A percentile compares a stretch with the other conserved stretches of the same genome.
These are phyloP conservation scores for Stegodyphus dumicola DNA, from an alignment of 1,140 invertebrate species.

Conservation along the genomic window DNA sequence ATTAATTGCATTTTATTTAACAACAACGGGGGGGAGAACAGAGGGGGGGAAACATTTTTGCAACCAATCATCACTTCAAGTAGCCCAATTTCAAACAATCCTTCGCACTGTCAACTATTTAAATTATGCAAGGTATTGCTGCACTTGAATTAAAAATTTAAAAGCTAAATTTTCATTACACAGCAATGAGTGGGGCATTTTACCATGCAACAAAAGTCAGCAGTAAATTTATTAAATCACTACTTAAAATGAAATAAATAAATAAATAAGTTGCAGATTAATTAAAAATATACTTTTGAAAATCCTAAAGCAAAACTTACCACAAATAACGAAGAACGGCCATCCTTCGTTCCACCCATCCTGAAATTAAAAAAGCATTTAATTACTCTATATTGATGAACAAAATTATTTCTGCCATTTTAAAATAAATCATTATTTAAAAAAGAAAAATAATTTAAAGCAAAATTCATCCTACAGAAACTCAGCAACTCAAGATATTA, in stretches of 20 bases:
- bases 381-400: background rate
- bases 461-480: background rate
- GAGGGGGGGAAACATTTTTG: no score
- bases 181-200: no score
- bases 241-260: no score
- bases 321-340: conserved; percentile 10
- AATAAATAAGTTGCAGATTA: background rate
- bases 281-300: background rate
- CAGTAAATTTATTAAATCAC: background rate
- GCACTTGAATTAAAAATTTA: no score
- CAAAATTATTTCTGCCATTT: background rate
- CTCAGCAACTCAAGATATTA: background rate
- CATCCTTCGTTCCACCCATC: conserved; percentile 18
- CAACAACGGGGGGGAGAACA: no score
- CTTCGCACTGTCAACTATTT: no score
- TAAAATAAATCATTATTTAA: background rate
- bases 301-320: background rate
- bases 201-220: background rate
- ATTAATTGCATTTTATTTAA: no score
- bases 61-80: no score
- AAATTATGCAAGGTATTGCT: no score
- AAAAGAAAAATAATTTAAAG: background rate
- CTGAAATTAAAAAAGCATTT: conserved; percentile 7
- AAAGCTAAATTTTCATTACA: no score
- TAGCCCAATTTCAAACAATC: no score